A percentile compares a stretch with the other conserved stretches of the same genome.
Conservation (phyloP, 30 jellyfish, hydroid and myxozoan genomes). For the Chrysaora quinquecirrha region DNA sequence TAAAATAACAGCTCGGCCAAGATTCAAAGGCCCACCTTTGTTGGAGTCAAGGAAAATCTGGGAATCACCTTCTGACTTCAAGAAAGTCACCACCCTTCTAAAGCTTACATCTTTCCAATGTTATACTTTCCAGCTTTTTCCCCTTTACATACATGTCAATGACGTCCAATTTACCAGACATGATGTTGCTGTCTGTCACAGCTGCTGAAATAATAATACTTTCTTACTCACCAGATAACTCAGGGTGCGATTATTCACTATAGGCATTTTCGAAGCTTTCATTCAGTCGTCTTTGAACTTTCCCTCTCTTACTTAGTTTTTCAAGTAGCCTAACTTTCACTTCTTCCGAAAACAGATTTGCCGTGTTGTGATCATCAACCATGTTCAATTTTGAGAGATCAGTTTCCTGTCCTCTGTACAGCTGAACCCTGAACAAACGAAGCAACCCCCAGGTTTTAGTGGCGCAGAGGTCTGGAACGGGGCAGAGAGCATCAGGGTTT, state of each 20-base stretch:
- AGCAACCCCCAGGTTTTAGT: slow-evolving; percentile 25
- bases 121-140: no score
- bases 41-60: background rate
- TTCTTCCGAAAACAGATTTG: background rate
- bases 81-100: no score
- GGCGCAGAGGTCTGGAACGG: no score
- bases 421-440: background rate
- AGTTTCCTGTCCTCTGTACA: no score
- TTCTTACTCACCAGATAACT: background rate
- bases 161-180: background rate
- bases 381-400: slow-evolving; percentile 16
- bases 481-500: background rate
- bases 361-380: background rate
- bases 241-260: background rate
- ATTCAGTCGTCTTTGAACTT: background rate
- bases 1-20: background rate
- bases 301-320: background rate
- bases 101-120: no score
- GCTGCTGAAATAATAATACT: background rate
- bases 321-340: background rate
- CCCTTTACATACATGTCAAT: background rate
- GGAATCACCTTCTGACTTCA: background rate
- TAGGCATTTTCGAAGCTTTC: background rate
- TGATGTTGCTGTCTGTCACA: background rate
- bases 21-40: background rate